Percentiles rank a stretch among this genome's conserved stretches.
These are phyloP conservation scores for Protobothrops mucrosquamatus DNA, from an alignment of 2,113 vertebrate genomes.

Conservation along the genomic window DNA sequence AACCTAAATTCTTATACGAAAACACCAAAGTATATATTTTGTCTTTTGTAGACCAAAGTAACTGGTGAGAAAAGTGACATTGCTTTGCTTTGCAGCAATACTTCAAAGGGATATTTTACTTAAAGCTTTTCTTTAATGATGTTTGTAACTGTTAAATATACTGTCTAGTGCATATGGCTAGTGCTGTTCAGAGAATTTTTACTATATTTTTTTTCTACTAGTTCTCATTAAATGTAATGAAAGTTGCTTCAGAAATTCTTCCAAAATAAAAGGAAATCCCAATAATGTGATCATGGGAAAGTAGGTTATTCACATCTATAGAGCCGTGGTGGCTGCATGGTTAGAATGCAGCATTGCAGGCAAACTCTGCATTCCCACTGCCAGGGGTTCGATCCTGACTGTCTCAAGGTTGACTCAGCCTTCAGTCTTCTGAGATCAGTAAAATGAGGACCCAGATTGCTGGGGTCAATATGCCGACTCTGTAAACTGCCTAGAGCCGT, in stretches of 20 bases:
- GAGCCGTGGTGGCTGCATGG: no score
- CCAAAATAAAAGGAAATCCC: not conserved
- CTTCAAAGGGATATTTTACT: not conserved
- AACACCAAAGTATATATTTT: not conserved
- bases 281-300: not conserved
- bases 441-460: no score
- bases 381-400: no score
- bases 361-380: no score
- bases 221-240: not conserved
- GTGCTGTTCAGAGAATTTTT: not conserved
- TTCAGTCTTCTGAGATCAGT: no score
- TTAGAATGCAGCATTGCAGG: no score
- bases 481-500: no score
- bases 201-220: not conserved
- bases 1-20: not conserved
- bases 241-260: not conserved
- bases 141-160: not conserved
- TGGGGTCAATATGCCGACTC: no score
- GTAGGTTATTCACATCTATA: not conserved
- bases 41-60: not conserved
- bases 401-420: no score
- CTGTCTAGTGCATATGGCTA: not conserved
- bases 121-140: not conserved
- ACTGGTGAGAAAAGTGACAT: not conserved
- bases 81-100: not conserved